These are phyloP conservation scores for Temnothorax curvispinosus DNA, from an alignment of 1,140 invertebrate species.

Conservation along the genomic window DNA sequence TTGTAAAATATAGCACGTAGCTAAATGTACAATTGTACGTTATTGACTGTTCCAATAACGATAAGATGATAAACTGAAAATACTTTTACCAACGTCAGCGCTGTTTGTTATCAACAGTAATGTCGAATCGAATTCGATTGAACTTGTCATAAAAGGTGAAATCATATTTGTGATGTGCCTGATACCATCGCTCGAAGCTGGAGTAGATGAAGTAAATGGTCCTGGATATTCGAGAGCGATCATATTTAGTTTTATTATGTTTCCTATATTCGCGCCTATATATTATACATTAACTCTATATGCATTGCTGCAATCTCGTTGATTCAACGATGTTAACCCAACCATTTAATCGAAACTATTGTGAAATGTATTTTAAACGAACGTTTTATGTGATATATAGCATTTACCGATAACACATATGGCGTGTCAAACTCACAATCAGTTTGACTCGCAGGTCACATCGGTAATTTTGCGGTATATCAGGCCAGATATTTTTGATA, in stretches of 20 bases:
- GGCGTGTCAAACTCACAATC: slow-evolving; percentile 1
- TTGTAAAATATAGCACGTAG: slow-evolving; percentile 18
- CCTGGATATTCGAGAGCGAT: slow-evolving; percentile 46
- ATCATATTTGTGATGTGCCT: slow-evolving; percentile 45
- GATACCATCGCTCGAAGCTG: slow-evolving; percentile 35
- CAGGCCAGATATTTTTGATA: not conserved
- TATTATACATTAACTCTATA: slow-evolving; percentile 25
- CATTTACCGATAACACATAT: slow-evolving; percentile 5
- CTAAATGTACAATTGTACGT: not conserved
- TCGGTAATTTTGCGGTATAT: slow-evolving; percentile 30
- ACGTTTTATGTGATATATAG: slow-evolving; percentile 24
- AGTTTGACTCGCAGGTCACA: not conserved
- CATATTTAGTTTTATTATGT: slow-evolving; percentile 55
- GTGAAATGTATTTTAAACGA: slow-evolving; percentile 26
- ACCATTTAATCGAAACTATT: slow-evolving; percentile 43
- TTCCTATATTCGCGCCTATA: not conserved
- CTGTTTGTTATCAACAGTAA: slow-evolving; percentile 49
- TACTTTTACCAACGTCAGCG: slow-evolving; percentile 32
- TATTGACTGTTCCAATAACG: slow-evolving; percentile 40
- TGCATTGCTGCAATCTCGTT: slow-evolving; percentile 1
- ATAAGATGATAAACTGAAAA: slow-evolving; percentile 55
- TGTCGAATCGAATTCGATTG: slow-evolving; percentile 49
- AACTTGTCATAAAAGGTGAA: slow-evolving; percentile 51
- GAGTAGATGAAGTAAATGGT: slow-evolving; percentile 37
- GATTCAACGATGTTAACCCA: slow-evolving; percentile 35